Percentiles rank a stretch among this genome's conserved stretches.
These are phyloP conservation scores for Prolemur simus DNA, from an alignment of 2,113 vertebrate genomes.

Conservation along the genomic window DNA sequence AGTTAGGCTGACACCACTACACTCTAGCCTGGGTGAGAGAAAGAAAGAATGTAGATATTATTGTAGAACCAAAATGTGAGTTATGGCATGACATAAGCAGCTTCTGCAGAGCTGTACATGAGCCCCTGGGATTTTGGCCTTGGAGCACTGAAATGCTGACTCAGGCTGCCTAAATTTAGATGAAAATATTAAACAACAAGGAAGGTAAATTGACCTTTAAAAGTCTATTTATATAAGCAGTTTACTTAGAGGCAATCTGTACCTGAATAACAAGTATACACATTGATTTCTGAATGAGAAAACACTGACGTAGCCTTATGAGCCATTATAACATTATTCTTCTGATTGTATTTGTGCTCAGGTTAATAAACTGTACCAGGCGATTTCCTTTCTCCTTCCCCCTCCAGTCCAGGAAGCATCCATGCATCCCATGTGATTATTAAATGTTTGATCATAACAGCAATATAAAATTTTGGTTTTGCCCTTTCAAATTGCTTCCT, in stretches of 20 bases:
- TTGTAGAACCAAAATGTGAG: not conserved
- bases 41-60: not conserved
- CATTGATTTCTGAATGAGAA: constrained; percentile 25
- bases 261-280: not conserved
- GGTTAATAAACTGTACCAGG: not conserved
- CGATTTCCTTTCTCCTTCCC: not conserved
- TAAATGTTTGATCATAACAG: not conserved
- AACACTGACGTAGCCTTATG: not conserved
- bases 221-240: not conserved
- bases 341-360: not conserved
- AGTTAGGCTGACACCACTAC: too few species aligned
- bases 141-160: not conserved
- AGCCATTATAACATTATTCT: not conserved
- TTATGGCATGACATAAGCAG: not conserved
- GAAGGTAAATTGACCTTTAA: not conserved
- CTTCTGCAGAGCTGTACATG: not conserved
- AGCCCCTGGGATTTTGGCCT: not conserved
- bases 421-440: not conserved
- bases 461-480: not conserved
- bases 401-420: not conserved
- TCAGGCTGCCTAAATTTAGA: not conserved
- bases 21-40: too few species aligned
- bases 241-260: not conserved
- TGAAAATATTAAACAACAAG: not conserved
- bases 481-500: not conserved